phyloP scores from a whole-genome alignment of 2,797 vertebrate genomes.

The Arnoldichthys spilopterus region DNA sequence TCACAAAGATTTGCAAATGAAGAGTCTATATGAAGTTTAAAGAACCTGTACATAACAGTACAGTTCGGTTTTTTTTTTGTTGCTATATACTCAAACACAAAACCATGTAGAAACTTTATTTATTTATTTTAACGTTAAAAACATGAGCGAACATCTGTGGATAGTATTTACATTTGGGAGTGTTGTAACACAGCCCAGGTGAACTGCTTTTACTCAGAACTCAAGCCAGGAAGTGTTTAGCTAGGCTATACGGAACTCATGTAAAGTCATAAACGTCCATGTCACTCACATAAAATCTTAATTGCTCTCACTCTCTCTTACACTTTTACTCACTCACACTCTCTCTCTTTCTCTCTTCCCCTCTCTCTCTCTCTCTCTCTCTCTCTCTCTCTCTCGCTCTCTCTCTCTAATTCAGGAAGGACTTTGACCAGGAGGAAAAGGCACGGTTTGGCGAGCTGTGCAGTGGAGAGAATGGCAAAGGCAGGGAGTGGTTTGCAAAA shows the following conservation, averaged over 20 bases:
- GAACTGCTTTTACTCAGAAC: not conserved
- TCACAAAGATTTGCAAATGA: no score
- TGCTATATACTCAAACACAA: not conserved
- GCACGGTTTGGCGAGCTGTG: constrained; percentile 93
- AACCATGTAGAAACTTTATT: not conserved
- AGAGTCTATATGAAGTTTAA: no score
- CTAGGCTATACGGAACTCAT: not conserved
- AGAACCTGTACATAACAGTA: no score
- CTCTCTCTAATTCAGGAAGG: constrained; percentile 78
- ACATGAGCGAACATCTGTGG: not conserved
- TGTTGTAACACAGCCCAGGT: not conserved
- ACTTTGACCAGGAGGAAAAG: constrained; percentile 95
- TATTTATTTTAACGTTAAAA: not conserved
- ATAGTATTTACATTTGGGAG: not conserved
- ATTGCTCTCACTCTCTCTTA: no score
- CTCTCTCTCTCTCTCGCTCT: constrained; percentile 8
- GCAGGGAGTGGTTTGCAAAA: constrained; percentile 94
- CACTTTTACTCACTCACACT: no score
- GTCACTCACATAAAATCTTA: no score
- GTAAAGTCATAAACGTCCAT: no score
- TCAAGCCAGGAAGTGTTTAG: not conserved
- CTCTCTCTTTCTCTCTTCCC: no score
- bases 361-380: not conserved
- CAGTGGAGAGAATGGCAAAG: constrained; percentile 87
- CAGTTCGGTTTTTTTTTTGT: no score